phyloP scores from a whole-genome alignment of 2,888 invertebrate genomes.

The Terebella lapidaria region DNA sequence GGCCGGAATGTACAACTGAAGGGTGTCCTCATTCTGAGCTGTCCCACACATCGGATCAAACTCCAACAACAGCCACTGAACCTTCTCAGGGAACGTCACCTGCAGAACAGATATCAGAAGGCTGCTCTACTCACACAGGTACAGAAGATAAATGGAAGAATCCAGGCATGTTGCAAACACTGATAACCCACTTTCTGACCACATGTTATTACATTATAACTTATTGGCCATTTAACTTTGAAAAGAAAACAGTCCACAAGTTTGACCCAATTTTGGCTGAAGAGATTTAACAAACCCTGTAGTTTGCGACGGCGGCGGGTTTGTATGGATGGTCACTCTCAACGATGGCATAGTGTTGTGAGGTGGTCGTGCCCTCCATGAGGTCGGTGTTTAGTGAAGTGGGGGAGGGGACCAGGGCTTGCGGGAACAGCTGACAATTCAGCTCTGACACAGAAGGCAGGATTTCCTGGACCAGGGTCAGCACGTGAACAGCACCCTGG shows the following conservation, averaged over 20 bases:
- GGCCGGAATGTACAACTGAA: conserved; percentile 56
- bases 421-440: conserved; percentile 62
- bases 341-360: conserved; percentile 82
- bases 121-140: neutral
- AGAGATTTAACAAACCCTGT: no score
- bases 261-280: no score
- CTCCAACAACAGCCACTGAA: conserved; percentile 88
- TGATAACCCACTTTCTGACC: no score
- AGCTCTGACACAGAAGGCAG: conserved; percentile 82
- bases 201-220: no score
- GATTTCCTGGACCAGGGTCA: conserved; percentile 80
- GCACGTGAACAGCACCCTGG: conserved; percentile 66
- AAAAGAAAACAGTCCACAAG: no score
- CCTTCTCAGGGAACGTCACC: conserved; percentile 79
- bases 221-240: no score
- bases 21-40: conserved; percentile 84
- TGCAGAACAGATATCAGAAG: conserved; percentile 17
- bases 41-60: conserved; percentile 90
- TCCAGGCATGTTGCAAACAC: no score
- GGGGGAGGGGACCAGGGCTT: conserved; percentile 47
- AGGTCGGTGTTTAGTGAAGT: conserved; percentile 17
- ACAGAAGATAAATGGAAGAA: neutral
- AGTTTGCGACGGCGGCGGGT: conserved; percentile 66
- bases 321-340: conserved; percentile 97
- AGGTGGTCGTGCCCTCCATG: conserved; percentile 51